These are phyloP conservation scores for Coelopa pilipes DNA, from an alignment of 2,888 invertebrate genomes.

Conservation along the genomic window DNA sequence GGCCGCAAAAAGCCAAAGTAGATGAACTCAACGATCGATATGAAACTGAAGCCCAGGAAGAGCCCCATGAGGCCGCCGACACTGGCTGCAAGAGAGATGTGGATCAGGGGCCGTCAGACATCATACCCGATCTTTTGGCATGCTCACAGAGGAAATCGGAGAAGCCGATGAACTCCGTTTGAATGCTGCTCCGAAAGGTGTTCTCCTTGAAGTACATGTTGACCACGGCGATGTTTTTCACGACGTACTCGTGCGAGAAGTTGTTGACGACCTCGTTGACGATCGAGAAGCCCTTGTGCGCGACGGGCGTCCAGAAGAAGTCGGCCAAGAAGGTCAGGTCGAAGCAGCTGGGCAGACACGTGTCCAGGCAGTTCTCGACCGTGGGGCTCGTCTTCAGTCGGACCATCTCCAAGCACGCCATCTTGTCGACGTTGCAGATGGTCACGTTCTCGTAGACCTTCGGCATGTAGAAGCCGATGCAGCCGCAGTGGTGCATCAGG, in stretches of 20 bases:
- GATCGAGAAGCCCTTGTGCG: slow-evolving; percentile 66
- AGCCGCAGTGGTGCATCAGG: slow-evolving; percentile 66
- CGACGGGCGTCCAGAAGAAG: slow-evolving; percentile 69
- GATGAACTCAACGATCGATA: slow-evolving; percentile 27
- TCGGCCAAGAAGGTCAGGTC: slow-evolving; percentile 76
- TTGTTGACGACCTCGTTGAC: slow-evolving; percentile 34
- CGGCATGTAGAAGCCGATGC: slow-evolving; percentile 63
- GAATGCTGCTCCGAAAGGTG: slow-evolving; percentile 76
- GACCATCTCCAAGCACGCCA: slow-evolving; percentile 68
- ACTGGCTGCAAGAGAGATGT: slow-evolving; percentile 5
- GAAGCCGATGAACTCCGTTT: slow-evolving; percentile 82
- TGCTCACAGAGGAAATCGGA: slow-evolving; percentile 80
- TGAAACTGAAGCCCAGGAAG: slow-evolving; percentile 34
- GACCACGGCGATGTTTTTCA: slow-evolving; percentile 75
- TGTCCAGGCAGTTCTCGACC: slow-evolving; percentile 57
- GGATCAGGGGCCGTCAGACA: background rate
- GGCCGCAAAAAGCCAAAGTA: slow-evolving; percentile 28
- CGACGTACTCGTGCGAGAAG: slow-evolving; percentile 49
- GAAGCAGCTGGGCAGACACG: slow-evolving; percentile 77
- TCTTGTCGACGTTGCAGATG: slow-evolving; percentile 77
- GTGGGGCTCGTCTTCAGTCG: slow-evolving; percentile 48
- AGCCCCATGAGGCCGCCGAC: slow-evolving; percentile 30
- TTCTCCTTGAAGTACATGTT: slow-evolving; percentile 80
- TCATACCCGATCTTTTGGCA: slow-evolving; percentile 9
- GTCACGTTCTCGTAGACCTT: slow-evolving; percentile 74